Evolutionary conservation across 2,113 vertebrate species (phyloP).

Genomic region (Canis aureus): DNA sequence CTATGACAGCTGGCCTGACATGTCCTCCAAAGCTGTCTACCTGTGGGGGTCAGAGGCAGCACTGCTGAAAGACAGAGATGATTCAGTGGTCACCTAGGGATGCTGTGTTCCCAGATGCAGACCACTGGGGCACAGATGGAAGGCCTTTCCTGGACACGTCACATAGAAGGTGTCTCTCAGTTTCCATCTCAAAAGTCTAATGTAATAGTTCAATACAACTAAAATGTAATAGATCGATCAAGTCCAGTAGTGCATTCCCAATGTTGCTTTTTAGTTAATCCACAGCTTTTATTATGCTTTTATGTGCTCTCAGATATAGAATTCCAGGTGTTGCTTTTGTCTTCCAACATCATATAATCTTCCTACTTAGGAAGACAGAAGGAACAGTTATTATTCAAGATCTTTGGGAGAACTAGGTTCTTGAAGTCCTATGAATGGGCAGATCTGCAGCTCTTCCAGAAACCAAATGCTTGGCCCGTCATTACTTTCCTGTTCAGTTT

Average conservation of each 20-base stretch:
- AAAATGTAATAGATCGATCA: neutral
- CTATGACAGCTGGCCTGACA: neutral
- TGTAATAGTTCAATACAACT: too few relatives aligned
- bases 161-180: neutral
- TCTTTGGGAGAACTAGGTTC: neutral
- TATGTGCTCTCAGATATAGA: neutral
- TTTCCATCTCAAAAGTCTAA: neutral
- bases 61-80: neutral
- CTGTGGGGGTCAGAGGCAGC: neutral
- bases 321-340: neutral
- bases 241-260: neutral
- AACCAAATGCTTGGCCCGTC: neutral
- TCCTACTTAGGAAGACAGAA: neutral
- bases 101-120: neutral
- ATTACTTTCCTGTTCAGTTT: too few relatives aligned
- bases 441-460: neutral
- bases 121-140: neutral
- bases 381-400: neutral
- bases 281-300: neutral
- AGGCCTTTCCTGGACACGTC: neutral
- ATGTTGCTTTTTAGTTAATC: neutral
- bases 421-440: neutral
- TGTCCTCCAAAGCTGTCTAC: neutral
- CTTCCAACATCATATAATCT: neutral
- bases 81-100: neutral